Conservation (phyloP, 2,797 vertebrate genomes). For the Trachops cirrhosus region DNA sequence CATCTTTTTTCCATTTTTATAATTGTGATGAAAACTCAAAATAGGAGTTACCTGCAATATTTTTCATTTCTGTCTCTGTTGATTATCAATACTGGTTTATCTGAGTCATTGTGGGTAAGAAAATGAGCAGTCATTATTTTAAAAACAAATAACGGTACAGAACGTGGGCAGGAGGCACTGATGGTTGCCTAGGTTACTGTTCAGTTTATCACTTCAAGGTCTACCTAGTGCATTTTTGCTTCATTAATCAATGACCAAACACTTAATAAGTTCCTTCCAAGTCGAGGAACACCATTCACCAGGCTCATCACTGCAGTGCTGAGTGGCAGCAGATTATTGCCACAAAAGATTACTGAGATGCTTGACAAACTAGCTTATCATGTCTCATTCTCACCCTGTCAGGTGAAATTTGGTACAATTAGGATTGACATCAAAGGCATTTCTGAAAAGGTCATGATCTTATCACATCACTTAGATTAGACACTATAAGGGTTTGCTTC, state of each 20-base stretch:
- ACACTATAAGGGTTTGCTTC: conserved; percentile 21
- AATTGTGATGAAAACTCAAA: conserved; percentile 49
- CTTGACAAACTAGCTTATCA: conserved; percentile 61
- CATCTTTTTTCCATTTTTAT: conserved; percentile 14
- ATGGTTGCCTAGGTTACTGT: conserved; percentile 39
- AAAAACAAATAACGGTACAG: conserved; percentile 5
- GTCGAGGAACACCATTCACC: background rate
- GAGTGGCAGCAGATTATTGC: conserved; percentile 71
- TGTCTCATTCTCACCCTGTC: conserved; percentile 65
- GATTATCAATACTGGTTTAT: conserved; percentile 41
- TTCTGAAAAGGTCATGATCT: conserved; percentile 72
- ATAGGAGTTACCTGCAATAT: background rate
- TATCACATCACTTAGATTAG: conserved; percentile 66
- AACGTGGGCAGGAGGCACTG: background rate
- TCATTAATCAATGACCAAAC: conserved; percentile 62
- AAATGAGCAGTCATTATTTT: conserved; percentile 45
- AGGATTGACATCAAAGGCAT: conserved; percentile 71
- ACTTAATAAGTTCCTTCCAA: conserved; percentile 56
- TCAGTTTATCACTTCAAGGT: conserved; percentile 56
- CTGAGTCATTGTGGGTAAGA: conserved; percentile 39
- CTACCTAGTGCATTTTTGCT: conserved; percentile 48
- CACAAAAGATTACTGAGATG: conserved; percentile 61
- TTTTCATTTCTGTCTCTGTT: conserved; percentile 39
- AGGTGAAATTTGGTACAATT: conserved; percentile 67
- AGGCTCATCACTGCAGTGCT: conserved; percentile 48